Conservation (phyloP, 37 sponge, comb jelly and placozoan genomes). For the Spongia lamella region DNA sequence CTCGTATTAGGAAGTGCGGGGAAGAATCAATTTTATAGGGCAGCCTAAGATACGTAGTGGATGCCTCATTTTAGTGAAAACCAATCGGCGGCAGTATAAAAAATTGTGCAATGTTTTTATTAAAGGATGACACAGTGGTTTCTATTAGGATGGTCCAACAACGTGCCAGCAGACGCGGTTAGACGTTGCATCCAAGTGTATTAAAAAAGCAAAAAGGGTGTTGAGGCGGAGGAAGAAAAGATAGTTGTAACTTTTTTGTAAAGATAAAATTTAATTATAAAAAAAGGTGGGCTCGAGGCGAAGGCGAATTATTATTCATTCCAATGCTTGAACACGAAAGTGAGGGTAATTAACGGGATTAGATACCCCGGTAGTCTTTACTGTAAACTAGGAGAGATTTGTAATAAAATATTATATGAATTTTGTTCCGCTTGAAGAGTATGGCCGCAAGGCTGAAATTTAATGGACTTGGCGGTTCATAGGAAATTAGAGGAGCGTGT, state of each 20-base stretch:
- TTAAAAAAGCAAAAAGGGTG: slow-evolving; percentile 79
- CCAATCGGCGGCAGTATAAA: slow-evolving; percentile 88
- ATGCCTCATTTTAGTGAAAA: no score
- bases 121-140: slow-evolving; percentile 89
- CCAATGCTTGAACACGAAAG: slow-evolving; percentile 72
- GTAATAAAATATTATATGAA: slow-evolving; percentile 16
- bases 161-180: slow-evolving; percentile 93
- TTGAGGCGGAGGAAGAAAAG: slow-evolving; percentile 44
- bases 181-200: slow-evolving; percentile 80
- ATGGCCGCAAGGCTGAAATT: slow-evolving; percentile 85
- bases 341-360: slow-evolving; percentile 83
- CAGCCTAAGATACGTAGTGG: no score
- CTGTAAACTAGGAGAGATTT: slow-evolving; percentile 71
- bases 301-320: slow-evolving; percentile 66
- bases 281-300: slow-evolving; percentile 70
- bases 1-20: no score
- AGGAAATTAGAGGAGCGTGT: slow-evolving; percentile 88
- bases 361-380: slow-evolving; percentile 85
- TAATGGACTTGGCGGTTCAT: slow-evolving; percentile 91
- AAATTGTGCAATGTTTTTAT: slow-evolving; percentile 91
- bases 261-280: slow-evolving; percentile 73
- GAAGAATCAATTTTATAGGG: no score
- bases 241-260: slow-evolving; percentile 76
- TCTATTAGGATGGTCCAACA: no score
- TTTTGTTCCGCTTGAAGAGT: slow-evolving; percentile 80